phyloP scores from a whole-genome alignment of 2,113 vertebrate species.

The Gallinago undulata region DNA sequence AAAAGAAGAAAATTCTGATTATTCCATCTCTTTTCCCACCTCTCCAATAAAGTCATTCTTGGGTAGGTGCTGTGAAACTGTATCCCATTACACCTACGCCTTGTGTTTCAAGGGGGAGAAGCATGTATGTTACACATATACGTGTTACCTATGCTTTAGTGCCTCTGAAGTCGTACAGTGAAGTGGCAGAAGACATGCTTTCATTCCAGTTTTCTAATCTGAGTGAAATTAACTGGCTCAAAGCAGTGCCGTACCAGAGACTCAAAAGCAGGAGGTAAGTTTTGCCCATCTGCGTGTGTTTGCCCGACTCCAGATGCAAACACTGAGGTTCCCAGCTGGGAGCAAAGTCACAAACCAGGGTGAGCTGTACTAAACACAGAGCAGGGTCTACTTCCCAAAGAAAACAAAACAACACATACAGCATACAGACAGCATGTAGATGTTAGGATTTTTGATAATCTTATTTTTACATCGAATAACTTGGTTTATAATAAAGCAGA shows the following conservation, averaged over 20 bases:
- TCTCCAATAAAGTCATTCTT: not conserved
- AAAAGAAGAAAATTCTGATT: not conserved
- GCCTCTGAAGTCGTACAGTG: not conserved
- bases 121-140: not conserved
- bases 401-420: not conserved
- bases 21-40: not conserved
- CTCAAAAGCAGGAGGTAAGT: not conserved
- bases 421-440: not conserved
- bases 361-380: not conserved
- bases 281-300: not conserved
- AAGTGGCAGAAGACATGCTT: not conserved
- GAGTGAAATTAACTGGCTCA: not conserved
- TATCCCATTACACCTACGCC: not conserved
- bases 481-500: not conserved
- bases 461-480: not conserved
- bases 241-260: not conserved
- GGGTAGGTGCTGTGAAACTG: not conserved
- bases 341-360: not conserved
- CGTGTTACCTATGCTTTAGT: not conserved
- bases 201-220: not conserved
- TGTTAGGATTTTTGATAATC: not conserved
- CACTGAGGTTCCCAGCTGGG: not conserved
- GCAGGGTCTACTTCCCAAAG: not conserved
- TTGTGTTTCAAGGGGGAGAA: not conserved
- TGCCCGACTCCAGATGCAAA: not conserved